A percentile compares a stretch with the other conserved stretches of the same genome.
Conservation (phyloP, 2,797 vertebrate genomes). For the Calcarius lapponicus region DNA sequence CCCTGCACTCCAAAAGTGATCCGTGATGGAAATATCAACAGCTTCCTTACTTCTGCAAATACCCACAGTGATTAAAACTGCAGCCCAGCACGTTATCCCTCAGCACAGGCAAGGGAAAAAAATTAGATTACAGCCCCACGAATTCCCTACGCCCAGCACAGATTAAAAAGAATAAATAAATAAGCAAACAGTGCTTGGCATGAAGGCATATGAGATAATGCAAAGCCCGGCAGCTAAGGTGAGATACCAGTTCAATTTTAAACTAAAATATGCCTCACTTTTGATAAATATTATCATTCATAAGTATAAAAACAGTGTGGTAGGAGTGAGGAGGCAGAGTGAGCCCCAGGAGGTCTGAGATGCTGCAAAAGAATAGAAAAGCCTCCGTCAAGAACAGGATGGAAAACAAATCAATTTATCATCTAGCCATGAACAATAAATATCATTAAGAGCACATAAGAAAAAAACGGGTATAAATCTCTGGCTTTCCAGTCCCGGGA, state of each 20-base stretch:
- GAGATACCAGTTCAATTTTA: background rate
- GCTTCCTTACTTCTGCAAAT: background rate
- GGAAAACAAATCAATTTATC: accelerated
- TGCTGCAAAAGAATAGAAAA: accelerated
- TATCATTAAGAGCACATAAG: accelerated
- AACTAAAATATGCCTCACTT: background rate
- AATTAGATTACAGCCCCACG: accelerated
- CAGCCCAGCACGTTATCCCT: background rate
- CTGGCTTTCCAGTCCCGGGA: background rate
- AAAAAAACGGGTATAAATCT: accelerated
- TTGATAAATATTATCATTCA: background rate
- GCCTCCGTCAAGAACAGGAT: accelerated
- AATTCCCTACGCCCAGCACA: background rate
- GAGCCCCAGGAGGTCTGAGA: background rate
- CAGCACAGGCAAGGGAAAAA: accelerated
- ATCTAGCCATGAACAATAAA: accelerated
- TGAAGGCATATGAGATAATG: background rate
- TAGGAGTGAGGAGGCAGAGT: background rate
- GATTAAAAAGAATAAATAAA: background rate
- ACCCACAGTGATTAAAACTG: background rate
- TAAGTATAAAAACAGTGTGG: background rate
- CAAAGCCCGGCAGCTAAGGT: background rate
- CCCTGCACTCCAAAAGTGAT: background rate
- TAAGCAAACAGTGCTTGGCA: background rate
- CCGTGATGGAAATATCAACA: accelerated